These are phyloP conservation scores for Brachyhypopomus gauderio DNA, from an alignment of 2,113 vertebrate species.

Conservation along the genomic window DNA sequence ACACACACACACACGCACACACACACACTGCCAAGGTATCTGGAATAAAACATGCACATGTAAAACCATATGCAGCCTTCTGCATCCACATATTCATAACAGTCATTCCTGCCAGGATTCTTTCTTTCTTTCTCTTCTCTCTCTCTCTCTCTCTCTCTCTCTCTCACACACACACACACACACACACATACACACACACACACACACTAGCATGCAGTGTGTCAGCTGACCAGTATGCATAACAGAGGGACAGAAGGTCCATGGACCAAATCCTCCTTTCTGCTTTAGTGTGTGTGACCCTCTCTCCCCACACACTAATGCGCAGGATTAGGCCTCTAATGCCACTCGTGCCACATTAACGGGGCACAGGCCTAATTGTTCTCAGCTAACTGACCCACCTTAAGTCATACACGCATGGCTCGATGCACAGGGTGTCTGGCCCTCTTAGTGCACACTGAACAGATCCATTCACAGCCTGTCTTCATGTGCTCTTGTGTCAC, in stretches of 20 bases:
- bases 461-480: neutral
- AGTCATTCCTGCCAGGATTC: neutral
- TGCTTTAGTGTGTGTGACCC: constrained; percentile 56
- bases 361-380: constrained; percentile 23
- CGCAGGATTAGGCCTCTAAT: constrained; percentile 62
- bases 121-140: neutral
- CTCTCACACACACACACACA: constrained; percentile 32
- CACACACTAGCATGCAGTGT: constrained; percentile 45
- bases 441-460: neutral
- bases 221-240: constrained; percentile 58
- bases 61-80: too few species aligned
- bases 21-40: neutral
- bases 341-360: constrained; percentile 58
- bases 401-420: neutral
- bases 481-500: neutral
- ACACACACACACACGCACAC: constrained; percentile 5
- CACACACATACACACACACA: constrained; percentile 18
- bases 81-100: neutral
- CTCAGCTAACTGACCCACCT: constrained; percentile 23
- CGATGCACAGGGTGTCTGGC: constrained; percentile 1
- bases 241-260: constrained; percentile 59
- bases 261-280: constrained; percentile 59
- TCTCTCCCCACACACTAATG: constrained; percentile 58
- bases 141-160: constrained; percentile 11
- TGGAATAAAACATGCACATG: neutral